These are phyloP conservation scores for Mormyrus proboscirostris DNA, from an alignment of 2,797 vertebrate genomes.

Conservation along the genomic window DNA sequence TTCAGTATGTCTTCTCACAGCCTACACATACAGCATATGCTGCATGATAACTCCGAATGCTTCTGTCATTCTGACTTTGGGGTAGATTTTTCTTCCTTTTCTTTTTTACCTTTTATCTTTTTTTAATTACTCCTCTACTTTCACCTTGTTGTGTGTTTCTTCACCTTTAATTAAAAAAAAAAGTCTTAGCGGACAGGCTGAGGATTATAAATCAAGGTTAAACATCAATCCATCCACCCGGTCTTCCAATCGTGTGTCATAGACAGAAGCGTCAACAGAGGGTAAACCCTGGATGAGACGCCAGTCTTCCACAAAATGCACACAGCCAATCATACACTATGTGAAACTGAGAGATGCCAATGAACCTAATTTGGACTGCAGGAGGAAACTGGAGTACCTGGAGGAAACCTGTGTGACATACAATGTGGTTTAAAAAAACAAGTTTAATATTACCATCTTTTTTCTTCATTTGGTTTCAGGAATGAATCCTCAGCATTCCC, in stretches of 20 bases:
- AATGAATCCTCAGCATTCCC: neutral
- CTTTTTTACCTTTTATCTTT: neutral
- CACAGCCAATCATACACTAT: neutral
- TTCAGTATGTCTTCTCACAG: neutral
- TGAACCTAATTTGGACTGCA: neutral
- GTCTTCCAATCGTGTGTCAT: neutral
- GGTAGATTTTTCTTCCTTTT: neutral
- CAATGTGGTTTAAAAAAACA: neutral
- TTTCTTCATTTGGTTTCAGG: neutral
- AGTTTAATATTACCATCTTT: neutral
- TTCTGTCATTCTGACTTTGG: neutral
- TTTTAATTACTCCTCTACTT: neutral
- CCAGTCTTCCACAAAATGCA: neutral
- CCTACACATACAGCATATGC: neutral
- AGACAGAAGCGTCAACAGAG: neutral
- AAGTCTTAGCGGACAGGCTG: neutral
- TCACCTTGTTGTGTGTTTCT: neutral
- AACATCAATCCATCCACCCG: neutral
- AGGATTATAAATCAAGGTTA: neutral
- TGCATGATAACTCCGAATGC: neutral
- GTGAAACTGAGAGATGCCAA: neutral
- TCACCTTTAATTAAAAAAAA: neutral
- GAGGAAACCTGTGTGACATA: neutral
- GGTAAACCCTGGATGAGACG: neutral
- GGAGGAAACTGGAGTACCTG: neutral